These are phyloP conservation scores for Sclerodermus sp. DNA, from an alignment of 2,888 invertebrate species.

Conservation along the genomic window DNA sequence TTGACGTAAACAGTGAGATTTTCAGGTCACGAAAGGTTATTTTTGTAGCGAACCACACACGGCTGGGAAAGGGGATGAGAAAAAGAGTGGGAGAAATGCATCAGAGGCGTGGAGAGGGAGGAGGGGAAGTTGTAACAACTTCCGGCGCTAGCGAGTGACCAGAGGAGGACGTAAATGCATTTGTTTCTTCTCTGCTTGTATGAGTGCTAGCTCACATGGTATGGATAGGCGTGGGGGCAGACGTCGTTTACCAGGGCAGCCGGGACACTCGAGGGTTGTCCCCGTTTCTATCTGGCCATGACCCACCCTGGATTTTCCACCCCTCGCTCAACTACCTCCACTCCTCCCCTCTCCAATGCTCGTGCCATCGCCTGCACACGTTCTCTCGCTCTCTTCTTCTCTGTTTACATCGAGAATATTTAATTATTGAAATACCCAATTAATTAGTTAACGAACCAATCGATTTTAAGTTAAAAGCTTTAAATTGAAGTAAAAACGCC, in stretches of 20 bases:
- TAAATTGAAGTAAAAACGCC: too few relatives aligned
- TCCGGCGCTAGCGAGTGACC: constrained; percentile 5
- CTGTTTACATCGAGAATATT: not conserved
- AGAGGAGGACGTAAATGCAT: not conserved
- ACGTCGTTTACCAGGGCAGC: constrained; percentile 13
- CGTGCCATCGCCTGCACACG: too few relatives aligned
- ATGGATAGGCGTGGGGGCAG: constrained; percentile 1
- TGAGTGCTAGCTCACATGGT: too few relatives aligned
- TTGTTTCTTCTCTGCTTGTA: too few relatives aligned
- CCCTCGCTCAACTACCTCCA: constrained; percentile 10
- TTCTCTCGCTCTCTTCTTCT: constrained; percentile 1
- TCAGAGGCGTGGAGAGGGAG: not conserved
- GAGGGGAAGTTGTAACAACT: constrained; percentile 5
- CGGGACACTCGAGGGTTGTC: constrained; percentile 36
- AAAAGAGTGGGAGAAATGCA: too few relatives aligned
- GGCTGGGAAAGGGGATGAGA: not conserved
- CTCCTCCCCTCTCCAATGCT: not conserved
- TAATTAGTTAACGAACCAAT: too few relatives aligned
- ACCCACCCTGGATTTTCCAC: constrained; percentile 41
- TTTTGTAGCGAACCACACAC: too few relatives aligned
- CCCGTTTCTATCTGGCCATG: constrained; percentile 54
- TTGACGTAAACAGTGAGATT: too few relatives aligned
- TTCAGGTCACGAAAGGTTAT: too few relatives aligned
- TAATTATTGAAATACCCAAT: too few relatives aligned
- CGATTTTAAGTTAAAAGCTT: too few relatives aligned